Evolutionary conservation across 2,797 vertebrate species (phyloP).

Genomic region (Masticophis lateralis): DNA sequence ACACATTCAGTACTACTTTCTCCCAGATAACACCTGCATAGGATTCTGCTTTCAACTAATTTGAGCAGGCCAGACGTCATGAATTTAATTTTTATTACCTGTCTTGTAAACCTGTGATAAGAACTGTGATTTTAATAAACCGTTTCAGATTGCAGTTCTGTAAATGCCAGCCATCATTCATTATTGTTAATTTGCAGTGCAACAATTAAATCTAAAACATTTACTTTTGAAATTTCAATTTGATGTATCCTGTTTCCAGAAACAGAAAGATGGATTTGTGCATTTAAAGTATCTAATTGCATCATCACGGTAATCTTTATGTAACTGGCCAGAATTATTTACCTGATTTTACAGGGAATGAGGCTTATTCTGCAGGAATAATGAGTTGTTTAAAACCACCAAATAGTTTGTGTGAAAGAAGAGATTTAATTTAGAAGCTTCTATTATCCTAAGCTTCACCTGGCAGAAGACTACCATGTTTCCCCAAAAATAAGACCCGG

Average conservation of each 20-base stretch:
- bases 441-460: background rate
- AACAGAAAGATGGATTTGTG: background rate
- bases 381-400: background rate
- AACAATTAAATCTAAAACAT: background rate
- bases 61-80: background rate
- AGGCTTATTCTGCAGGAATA: background rate
- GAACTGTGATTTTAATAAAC: background rate
- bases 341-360: background rate
- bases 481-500: too few relatives aligned
- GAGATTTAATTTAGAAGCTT: background rate
- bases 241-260: background rate
- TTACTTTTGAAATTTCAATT: background rate
- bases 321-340: background rate
- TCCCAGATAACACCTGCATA: background rate
- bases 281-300: background rate
- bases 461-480: background rate
- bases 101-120: background rate
- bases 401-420: background rate
- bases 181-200: background rate
- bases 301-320: background rate
- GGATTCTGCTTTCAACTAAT: background rate
- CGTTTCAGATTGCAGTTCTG: background rate
- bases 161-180: background rate
- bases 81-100: background rate
- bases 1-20: background rate